Evolutionary conservation across 2,888 invertebrate genomes (phyloP).

Genomic region (Heliconius sara): DNA sequence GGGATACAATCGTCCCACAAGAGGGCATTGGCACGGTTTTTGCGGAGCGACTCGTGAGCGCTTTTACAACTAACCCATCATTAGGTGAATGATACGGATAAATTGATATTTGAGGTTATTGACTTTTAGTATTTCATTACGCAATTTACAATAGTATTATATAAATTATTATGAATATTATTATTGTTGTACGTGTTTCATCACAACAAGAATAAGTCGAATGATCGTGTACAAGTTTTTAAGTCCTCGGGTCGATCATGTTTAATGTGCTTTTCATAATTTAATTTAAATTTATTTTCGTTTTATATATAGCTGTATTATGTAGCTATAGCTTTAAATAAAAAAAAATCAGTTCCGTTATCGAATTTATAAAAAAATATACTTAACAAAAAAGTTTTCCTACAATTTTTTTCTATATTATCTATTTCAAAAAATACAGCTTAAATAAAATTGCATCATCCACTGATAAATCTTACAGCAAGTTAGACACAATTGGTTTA

Average conservation of each 20-base stretch:
- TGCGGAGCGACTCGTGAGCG: constrained; percentile 32
- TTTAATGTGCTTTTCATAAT: neutral
- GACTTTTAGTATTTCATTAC: constrained; percentile 33
- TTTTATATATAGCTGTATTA: neutral
- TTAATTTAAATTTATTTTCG: constrained; percentile 5
- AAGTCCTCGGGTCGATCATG: neutral
- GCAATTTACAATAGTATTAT: constrained; percentile 20
- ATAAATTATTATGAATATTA: constrained; percentile 14
- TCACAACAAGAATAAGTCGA: neutral
- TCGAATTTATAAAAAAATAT: too few species aligned
- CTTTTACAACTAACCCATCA: constrained; percentile 35
- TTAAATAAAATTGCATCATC: neutral
- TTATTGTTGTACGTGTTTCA: constrained; percentile 16
- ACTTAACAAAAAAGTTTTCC: too few species aligned
- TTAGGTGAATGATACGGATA: constrained; percentile 39
- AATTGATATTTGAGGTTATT: constrained; percentile 42
- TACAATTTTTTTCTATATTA: too few species aligned
- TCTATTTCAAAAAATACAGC: neutral
- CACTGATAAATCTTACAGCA: constrained; percentile 18
- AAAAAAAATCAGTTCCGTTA: too few species aligned
- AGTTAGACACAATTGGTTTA: constrained; percentile 53
- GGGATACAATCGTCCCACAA: constrained; percentile 35
- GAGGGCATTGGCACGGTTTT: constrained; percentile 46
- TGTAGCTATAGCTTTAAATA: neutral
- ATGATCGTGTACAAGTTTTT: neutral